Base-by-base conservation (phyloP, 2,113 vertebrate species). In the Oreochromis niloticus region DNA sequence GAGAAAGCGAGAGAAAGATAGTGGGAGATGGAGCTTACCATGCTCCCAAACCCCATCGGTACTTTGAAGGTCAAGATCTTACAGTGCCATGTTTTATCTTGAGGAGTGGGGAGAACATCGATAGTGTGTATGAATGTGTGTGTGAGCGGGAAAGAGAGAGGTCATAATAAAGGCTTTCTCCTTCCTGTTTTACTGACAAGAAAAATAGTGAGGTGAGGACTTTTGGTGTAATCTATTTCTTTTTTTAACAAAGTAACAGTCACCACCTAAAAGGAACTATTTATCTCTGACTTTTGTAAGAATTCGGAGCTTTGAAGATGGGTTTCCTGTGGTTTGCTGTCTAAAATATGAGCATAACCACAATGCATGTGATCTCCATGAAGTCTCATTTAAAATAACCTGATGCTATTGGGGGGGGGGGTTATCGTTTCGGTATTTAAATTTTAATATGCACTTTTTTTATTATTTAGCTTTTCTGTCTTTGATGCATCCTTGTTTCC, bases 41-140 rank as follows among this genome's bases (percentile, higher is more conserved):
- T 57, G 12, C 80, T 83, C 46, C 82, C 13, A 71, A 90, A 80
- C 52, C 89, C 84, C 83, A 59, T 0, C 11, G 85, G 91, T 75
- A 17, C 63, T 85, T 56, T 89, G 55, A 90, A 93, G 91, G 92
- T 92, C 90, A 90, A 82, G 88, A 79, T 84, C 61, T 88, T 82
- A 85, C 82, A 75, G 63, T 68, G 3, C 9, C 4, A 4, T 73
- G 82, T 81, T 88, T 46, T 63, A 88, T 90, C 48, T 83, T 41
- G 68, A 59, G 24, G 52, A 80, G 81, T 8, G 46, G 13, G 43
- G 34, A 16, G 43, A 41, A 57, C 6, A 32, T 36, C 3, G 9
- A 6, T 22, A 52, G 46, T 13, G 2, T 52, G 4, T 12, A 75
- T 75, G 43, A 36, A 36, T 46, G 36, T 36, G 48, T 46, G 75